These are phyloP conservation scores for Amiota minor DNA, from an alignment of 2,888 invertebrate species.

Conservation along the genomic window DNA sequence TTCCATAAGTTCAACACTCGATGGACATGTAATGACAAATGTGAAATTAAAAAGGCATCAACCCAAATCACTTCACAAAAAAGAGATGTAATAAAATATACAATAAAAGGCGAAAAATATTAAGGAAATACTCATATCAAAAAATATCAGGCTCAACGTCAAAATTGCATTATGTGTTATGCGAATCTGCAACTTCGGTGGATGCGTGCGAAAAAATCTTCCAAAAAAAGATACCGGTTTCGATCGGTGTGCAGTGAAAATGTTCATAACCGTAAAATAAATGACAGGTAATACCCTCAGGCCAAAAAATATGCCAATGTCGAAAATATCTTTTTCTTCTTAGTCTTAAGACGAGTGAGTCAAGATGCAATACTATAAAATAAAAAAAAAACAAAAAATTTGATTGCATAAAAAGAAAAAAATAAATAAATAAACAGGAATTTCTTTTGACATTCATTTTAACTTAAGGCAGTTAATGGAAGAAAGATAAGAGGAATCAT, in stretches of 20 bases:
- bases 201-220: slow-evolving; percentile 11
- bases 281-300: slow-evolving; percentile 7
- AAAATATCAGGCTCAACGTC: slow-evolving; percentile 15
- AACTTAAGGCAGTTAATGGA: background rate
- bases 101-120: slow-evolving; percentile 2
- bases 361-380: too few relatives aligned
- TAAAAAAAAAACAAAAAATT: too few relatives aligned
- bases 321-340: background rate
- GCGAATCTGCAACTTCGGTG: slow-evolving; percentile 4
- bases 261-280: slow-evolving; percentile 19
- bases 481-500: too few relatives aligned
- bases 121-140: background rate
- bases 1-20: too few relatives aligned
- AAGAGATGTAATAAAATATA: background rate
- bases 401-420: too few relatives aligned
- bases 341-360: too few relatives aligned
- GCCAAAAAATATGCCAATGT: background rate
- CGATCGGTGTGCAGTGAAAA: background rate
- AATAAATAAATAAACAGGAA: background rate
- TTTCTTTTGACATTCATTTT: background rate
- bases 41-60: slow-evolving; percentile 10
- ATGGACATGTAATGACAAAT: background rate
- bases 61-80: background rate
- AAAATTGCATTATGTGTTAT: slow-evolving; percentile 20
- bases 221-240: slow-evolving; percentile 1